phyloP scores from a whole-genome alignment of 2,888 invertebrate species.

The Melanchra persicariae region DNA sequence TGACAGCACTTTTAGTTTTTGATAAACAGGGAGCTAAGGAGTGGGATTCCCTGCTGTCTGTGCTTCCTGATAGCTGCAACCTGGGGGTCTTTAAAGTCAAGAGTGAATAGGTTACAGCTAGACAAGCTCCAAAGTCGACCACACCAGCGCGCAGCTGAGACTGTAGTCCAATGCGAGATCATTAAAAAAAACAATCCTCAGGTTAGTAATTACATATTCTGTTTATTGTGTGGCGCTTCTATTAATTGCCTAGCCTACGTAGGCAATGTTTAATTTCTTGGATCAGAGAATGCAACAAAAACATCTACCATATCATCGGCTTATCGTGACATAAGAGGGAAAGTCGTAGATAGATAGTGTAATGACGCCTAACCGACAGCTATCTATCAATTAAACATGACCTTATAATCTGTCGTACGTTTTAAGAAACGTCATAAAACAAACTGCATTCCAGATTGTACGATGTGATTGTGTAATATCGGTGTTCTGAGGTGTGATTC shows the following conservation, averaged over 20 bases:
- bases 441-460: constrained; percentile 6
- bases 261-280: constrained; percentile 2
- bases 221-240: not conserved
- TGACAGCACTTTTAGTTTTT: not conserved
- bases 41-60: no score
- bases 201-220: not conserved
- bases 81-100: no score
- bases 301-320: constrained; percentile 17
- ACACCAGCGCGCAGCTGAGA: no score
- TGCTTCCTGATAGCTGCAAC: no score
- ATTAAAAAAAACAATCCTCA: not conserved
- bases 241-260: not conserved
- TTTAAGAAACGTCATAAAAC: constrained; percentile 30
- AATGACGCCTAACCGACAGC: no score
- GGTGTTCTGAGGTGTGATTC: no score
- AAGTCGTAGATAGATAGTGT: constrained; percentile 38
- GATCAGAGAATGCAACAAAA: constrained; percentile 14
- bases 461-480: no score
- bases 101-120: no score
- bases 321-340: constrained; percentile 40
- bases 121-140: no score
- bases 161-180: no score
- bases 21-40: no score
- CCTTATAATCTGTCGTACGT: constrained; percentile 17
- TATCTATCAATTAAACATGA: constrained; percentile 52